These are phyloP conservation scores for Buceros bicornis DNA, from an alignment of 2,797 vertebrate species.

Conservation along the genomic window DNA sequence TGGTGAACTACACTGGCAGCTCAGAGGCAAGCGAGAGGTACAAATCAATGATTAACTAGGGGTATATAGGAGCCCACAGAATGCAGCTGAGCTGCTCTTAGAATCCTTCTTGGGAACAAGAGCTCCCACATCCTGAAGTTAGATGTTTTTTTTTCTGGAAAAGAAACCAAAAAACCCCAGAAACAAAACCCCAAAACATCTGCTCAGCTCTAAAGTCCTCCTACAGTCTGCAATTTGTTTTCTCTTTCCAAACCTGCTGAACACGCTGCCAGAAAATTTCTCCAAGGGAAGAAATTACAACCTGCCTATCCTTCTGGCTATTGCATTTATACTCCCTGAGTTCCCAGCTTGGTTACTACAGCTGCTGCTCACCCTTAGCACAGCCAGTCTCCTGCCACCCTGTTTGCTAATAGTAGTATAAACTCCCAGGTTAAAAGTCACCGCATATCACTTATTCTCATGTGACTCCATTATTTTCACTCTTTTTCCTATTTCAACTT, in stretches of 20 bases:
- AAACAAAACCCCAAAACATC: conserved; percentile 43
- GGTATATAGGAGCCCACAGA: neutral
- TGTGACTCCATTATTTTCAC: neutral
- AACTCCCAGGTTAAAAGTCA: neutral
- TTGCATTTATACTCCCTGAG: neutral
- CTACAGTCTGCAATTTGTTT: conserved; percentile 45
- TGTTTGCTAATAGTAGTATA: neutral
- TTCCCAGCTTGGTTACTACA: neutral
- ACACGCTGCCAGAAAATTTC: neutral
- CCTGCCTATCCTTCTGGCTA: neutral
- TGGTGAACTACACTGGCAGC: neutral
- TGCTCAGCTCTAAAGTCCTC: conserved; percentile 21
- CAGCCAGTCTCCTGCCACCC: neutral
- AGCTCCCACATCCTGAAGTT: neutral
- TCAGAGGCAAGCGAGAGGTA: neutral
- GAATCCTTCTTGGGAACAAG: neutral
- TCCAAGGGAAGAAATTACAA: conserved; percentile 5
- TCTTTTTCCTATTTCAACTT: neutral
- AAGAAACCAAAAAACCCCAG: neutral
- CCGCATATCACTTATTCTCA: neutral
- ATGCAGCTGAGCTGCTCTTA: neutral
- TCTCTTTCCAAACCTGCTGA: conserved; percentile 39
- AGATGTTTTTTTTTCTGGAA: neutral
- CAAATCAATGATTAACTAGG: conserved; percentile 15
- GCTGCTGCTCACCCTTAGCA: neutral